These are phyloP conservation scores for Chaetodon trifasciatus DNA, from an alignment of 2,797 vertebrate species.

Conservation along the genomic window DNA sequence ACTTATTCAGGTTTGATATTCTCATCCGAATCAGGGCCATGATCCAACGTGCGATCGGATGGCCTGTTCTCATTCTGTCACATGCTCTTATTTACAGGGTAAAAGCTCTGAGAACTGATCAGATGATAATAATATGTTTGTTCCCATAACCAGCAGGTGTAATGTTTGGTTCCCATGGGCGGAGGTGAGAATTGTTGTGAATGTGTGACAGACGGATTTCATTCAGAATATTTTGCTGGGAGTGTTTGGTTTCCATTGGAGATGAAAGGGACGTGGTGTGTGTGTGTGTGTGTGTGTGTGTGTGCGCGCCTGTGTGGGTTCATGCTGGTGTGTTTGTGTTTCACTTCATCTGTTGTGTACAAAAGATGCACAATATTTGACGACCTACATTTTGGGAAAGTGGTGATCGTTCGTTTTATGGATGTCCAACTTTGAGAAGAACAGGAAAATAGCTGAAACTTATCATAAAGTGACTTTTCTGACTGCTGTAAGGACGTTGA, in stretches of 20 bases:
- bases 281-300: neutral
- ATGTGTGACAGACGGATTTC: slow-evolving; percentile 21
- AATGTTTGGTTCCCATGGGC: slow-evolving; percentile 16
- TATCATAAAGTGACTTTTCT: slow-evolving; percentile 9
- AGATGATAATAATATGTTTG: slow-evolving; percentile 47
- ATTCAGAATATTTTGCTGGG: slow-evolving; percentile 8
- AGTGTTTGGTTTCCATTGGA: neutral
- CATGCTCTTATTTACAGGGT: slow-evolving; percentile 37
- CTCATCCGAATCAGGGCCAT: neutral
- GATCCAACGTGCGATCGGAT: slow-evolving; percentile 1
- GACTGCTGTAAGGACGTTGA: neutral
- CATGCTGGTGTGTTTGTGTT: neutral
- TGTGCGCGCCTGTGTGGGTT: too few species aligned
- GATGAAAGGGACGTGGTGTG: neutral
- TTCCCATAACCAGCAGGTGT: slow-evolving; percentile 6
- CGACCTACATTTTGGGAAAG: neutral
- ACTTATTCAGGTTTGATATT: neutral
- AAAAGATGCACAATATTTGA: neutral
- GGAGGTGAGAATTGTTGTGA: slow-evolving; percentile 30
- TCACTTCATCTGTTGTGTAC: neutral
- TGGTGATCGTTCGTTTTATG: neutral
- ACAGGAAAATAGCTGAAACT: neutral
- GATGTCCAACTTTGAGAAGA: neutral
- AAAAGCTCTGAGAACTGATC: slow-evolving; percentile 6
- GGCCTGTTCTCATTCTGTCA: slow-evolving; percentile 1